Conservation (phyloP, 2,797 vertebrate species). For the Cyprinodon diabolis region DNA sequence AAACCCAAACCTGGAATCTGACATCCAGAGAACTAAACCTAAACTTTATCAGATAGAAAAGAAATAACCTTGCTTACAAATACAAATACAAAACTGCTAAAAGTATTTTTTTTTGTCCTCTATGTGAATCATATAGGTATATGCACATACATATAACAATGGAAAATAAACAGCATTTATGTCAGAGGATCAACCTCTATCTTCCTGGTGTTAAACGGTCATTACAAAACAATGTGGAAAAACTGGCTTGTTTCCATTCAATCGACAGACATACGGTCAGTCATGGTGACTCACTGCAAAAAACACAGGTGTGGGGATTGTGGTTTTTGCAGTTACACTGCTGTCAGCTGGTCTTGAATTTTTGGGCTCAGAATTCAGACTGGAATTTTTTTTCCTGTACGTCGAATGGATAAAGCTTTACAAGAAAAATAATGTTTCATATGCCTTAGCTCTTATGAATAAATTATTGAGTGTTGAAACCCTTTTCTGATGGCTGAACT, state of each 20-base stretch:
- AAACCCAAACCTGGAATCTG: background rate
- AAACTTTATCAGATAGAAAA: background rate
- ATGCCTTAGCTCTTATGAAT: background rate
- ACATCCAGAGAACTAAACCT: background rate
- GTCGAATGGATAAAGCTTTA: background rate
- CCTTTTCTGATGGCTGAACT: background rate
- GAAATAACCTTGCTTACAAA: background rate
- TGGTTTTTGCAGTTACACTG: background rate
- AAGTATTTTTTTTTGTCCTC: background rate
- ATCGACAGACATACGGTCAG: too few species aligned
- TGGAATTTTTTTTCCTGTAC: background rate
- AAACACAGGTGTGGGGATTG: too few species aligned
- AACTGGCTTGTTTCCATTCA: background rate
- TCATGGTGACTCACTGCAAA: too few species aligned
- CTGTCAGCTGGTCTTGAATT: background rate
- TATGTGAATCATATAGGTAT: too few species aligned
- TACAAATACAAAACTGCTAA: background rate
- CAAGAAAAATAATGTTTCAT: background rate
- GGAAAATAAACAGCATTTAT: background rate
- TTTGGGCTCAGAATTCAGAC: background rate
- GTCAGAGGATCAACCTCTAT: background rate
- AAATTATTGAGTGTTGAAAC: background rate
- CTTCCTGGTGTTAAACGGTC: too few species aligned
- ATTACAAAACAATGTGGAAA: background rate
- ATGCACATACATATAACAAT: background rate